Evolutionary conservation across 2,113 vertebrate species (phyloP).

Genomic region (Andinoacara biseriatus): DNA sequence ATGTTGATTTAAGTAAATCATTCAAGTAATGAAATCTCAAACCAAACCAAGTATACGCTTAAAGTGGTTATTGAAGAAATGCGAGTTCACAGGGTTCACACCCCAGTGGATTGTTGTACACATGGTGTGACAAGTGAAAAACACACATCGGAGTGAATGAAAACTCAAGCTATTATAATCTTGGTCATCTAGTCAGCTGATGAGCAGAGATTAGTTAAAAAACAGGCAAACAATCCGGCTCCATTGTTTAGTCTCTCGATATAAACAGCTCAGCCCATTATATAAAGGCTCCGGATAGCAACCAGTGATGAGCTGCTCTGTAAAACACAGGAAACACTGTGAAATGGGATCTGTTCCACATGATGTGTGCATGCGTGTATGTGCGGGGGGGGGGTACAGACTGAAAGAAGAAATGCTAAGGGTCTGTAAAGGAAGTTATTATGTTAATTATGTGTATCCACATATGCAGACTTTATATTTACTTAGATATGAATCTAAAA

Average conservation of each 20-base stretch:
- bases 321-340: constrained; percentile 76
- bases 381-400: constrained; percentile 15
- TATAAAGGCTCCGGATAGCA: constrained; percentile 66
- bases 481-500: neutral
- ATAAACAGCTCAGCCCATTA: constrained; percentile 69
- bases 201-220: constrained; percentile 59
- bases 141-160: constrained; percentile 44
- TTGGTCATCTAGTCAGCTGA: constrained; percentile 73
- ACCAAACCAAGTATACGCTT: neutral
- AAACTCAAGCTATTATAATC: constrained; percentile 64
- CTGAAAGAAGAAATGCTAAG: constrained; percentile 28
- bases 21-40: neutral
- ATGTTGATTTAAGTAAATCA: neutral
- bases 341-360: constrained; percentile 72
- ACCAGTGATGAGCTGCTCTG: constrained; percentile 67
- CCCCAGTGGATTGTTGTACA: constrained; percentile 1
- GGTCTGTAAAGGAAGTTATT: constrained; percentile 44
- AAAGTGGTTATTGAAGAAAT: neutral
- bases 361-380: constrained; percentile 46
- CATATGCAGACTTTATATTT: constrained; percentile 29
- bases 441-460: neutral
- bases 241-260: constrained; percentile 67
- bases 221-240: constrained; percentile 63
- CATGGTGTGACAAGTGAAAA: constrained; percentile 27
- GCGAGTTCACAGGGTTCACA: constrained; percentile 40